These are phyloP conservation scores for Eumacrocentrus americanus DNA, from an alignment of 2,888 invertebrate species.

Conservation along the genomic window DNA sequence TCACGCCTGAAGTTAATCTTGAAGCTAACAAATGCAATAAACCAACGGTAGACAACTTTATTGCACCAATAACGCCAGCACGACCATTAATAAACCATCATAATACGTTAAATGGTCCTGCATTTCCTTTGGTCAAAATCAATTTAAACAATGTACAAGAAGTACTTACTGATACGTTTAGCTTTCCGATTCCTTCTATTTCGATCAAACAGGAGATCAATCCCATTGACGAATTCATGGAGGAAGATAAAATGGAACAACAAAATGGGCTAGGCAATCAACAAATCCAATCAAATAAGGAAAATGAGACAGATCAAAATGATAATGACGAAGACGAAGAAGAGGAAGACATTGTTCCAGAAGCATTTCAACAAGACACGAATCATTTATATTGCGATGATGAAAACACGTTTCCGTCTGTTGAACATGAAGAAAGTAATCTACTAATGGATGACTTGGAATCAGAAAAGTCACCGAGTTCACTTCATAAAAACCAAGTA, in stretches of 20 bases:
- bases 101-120: neutral
- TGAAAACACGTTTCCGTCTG: neutral
- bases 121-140: constrained; percentile 28
- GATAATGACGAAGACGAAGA: constrained; percentile 22
- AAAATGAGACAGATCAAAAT: constrained; percentile 21
- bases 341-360: constrained; percentile 44
- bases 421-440: constrained; percentile 16
- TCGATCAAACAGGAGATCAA: neutral
- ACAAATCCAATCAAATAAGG: constrained; percentile 19
- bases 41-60: neutral
- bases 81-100: neutral
- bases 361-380: constrained; percentile 34
- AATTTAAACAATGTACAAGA: constrained; percentile 26
- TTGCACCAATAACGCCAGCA: neutral
- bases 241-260: constrained; percentile 30
- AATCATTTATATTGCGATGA: neutral
- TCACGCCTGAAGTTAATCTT: neutral
- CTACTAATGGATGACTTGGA: constrained; percentile 40
- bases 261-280: no score
- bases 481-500: neutral
- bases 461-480: constrained; percentile 12
- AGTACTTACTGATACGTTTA: constrained; percentile 16
- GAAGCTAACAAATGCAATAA: neutral
- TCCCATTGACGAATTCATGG: constrained; percentile 5
- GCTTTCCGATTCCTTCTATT: no score